Conservation (phyloP, 2,797 vertebrate genomes). For the Catharus ustulatus region DNA sequence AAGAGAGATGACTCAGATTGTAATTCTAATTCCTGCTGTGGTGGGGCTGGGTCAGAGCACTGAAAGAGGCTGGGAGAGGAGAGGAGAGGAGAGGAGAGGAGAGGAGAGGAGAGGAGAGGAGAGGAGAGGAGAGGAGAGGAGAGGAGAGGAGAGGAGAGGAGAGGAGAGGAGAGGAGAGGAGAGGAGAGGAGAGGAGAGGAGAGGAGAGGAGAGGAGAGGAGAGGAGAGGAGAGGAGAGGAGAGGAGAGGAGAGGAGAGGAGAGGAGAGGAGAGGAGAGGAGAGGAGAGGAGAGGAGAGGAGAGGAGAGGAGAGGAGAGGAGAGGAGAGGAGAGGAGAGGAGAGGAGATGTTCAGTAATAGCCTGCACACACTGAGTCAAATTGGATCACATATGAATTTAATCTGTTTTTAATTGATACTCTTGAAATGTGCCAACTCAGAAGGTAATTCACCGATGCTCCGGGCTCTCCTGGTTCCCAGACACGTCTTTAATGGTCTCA, state of each 20-base stretch:
- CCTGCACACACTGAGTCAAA: background rate
- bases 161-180: too few relatives aligned
- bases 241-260: background rate
- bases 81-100: background rate
- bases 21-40: background rate
- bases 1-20: background rate
- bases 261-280: background rate
- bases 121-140: too few relatives aligned
- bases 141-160: too few relatives aligned
- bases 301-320: too few relatives aligned
- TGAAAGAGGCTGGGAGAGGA: background rate
- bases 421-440: background rate
- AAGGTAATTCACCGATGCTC: background rate
- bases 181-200: too few relatives aligned
- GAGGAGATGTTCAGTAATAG: background rate
- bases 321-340: too few relatives aligned
- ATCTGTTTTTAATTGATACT: constrained; percentile 24
- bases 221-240: background rate
- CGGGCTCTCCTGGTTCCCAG: background rate
- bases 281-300: background rate
- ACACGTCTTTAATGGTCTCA: background rate
- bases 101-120: background rate
- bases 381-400: background rate
- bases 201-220: background rate
- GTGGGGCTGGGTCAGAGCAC: background rate